phyloP scores from a whole-genome alignment of 2,888 invertebrate genomes.

The Trissolcus japonicus region DNA sequence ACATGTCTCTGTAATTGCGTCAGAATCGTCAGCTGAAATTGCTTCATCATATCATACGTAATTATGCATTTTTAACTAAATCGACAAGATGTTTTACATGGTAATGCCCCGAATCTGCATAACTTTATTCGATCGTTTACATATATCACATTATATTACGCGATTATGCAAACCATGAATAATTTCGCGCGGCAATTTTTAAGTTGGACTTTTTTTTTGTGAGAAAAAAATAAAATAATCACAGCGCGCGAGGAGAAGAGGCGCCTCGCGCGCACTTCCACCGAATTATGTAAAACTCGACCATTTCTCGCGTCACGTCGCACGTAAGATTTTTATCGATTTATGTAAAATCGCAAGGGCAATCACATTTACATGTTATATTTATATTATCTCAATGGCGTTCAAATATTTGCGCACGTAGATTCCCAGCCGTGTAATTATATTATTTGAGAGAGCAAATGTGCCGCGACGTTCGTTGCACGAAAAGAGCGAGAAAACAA shows the following conservation, averaged over 20 bases:
- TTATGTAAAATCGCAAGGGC: slow-evolving; percentile 19
- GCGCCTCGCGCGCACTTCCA: slow-evolving; percentile 3
- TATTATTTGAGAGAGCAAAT: too few relatives aligned
- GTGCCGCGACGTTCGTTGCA: too few relatives aligned
- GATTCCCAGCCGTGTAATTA: too few relatives aligned
- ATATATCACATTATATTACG: slow-evolving; percentile 52
- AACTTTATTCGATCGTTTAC: slow-evolving; percentile 50
- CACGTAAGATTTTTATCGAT: slow-evolving; percentile 24
- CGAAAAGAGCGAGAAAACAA: too few relatives aligned
- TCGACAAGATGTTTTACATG: slow-evolving; percentile 53
- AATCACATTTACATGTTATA: slow-evolving; percentile 18
- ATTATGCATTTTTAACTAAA: slow-evolving; percentile 52
- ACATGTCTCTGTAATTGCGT: slow-evolving; percentile 32
- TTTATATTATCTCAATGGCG: slow-evolving; percentile 17
- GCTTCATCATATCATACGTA: slow-evolving; percentile 41
- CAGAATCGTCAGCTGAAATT: slow-evolving; percentile 41
- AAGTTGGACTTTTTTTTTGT: slow-evolving; percentile 23
- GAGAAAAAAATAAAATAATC: slow-evolving; percentile 24
- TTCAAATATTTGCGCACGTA: slow-evolving; percentile 14
- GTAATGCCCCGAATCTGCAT: slow-evolving; percentile 47
- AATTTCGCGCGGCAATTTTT: slow-evolving; percentile 39
- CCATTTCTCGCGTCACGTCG: slow-evolving; percentile 9
- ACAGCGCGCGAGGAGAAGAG: not conserved
- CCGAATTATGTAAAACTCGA: slow-evolving; percentile 30
- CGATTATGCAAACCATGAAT: slow-evolving; percentile 46